phyloP scores from a whole-genome alignment of 2,888 invertebrate species.

The Pecten maximus region DNA sequence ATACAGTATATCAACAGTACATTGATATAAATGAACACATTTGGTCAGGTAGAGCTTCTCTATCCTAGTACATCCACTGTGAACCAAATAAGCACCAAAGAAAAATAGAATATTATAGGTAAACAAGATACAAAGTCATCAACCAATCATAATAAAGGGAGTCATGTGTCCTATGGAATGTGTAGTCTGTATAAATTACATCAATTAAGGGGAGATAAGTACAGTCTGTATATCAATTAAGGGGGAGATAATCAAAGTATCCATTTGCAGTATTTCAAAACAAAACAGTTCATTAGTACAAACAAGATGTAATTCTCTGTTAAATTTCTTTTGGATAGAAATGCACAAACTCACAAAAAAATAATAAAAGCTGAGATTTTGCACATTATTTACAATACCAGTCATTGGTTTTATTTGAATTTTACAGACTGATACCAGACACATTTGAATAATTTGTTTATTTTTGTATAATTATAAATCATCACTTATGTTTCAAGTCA shows the following conservation, averaged over 20 bases:
- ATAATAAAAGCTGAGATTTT: no score
- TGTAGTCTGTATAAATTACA: neutral
- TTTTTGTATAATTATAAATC: no score
- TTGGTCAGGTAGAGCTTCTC: neutral
- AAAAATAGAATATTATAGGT: neutral
- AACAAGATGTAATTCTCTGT: no score
- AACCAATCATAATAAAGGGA: neutral
- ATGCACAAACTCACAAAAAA: no score
- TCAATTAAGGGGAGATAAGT: no score
- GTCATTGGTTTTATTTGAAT: no score
- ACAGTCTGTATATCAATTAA: neutral
- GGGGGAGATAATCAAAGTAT: neutral
- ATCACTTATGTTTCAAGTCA: no score
- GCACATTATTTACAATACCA: no score
- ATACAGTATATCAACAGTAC: neutral
- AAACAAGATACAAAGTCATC: neutral
- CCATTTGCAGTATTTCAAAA: neutral
- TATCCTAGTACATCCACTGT: neutral
- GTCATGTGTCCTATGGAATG: neutral
- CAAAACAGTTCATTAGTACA: no score
- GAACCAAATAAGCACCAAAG: neutral
- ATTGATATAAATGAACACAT: slow-evolving; percentile 18
- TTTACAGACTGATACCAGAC: no score
- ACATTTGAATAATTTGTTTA: no score
- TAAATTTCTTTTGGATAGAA: no score